phyloP scores from a whole-genome alignment of 1,140 invertebrate species.

The Drosophila pseudoobscura region DNA sequence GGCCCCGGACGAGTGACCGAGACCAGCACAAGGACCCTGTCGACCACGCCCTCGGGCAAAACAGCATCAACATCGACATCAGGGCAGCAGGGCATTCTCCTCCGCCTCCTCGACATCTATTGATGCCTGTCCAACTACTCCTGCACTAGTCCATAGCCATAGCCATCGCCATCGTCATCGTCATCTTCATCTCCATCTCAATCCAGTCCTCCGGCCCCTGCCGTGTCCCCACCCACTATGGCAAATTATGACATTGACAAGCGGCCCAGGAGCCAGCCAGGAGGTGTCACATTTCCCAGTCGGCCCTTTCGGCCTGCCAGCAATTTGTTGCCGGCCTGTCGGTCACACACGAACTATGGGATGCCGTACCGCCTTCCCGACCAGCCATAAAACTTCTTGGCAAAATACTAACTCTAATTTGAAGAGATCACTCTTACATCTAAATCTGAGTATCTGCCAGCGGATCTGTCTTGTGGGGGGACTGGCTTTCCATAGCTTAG shows the following conservation, averaged over 20 bases:
- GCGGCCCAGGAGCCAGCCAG: slow-evolving; percentile 26
- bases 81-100: no score
- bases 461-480: neutral
- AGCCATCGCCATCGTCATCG: slow-evolving; percentile 36
- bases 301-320: slow-evolving; percentile 40
- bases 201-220: neutral
- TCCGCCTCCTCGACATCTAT: slow-evolving; percentile 61
- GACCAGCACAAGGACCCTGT: slow-evolving; percentile 39
- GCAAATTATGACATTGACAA: slow-evolving; percentile 81
- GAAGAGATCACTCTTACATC: no score
- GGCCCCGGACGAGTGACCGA: slow-evolving; percentile 14
- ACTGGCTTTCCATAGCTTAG: neutral
- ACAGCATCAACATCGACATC: slow-evolving; percentile 53
- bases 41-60: slow-evolving; percentile 39
- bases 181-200: slow-evolving; percentile 8
- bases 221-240: slow-evolving; percentile 47
- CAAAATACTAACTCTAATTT: neutral
- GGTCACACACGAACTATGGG: slow-evolving; percentile 39
- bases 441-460: neutral
- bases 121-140: slow-evolving; percentile 37
- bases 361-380: neutral
- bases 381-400: neutral
- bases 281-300: slow-evolving; percentile 72
- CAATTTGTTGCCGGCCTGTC: slow-evolving; percentile 66
- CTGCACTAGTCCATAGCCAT: slow-evolving; percentile 60